These are phyloP conservation scores for Dasypus novemcinctus DNA, from an alignment of 2,113 vertebrate species.

Conservation along the genomic window DNA sequence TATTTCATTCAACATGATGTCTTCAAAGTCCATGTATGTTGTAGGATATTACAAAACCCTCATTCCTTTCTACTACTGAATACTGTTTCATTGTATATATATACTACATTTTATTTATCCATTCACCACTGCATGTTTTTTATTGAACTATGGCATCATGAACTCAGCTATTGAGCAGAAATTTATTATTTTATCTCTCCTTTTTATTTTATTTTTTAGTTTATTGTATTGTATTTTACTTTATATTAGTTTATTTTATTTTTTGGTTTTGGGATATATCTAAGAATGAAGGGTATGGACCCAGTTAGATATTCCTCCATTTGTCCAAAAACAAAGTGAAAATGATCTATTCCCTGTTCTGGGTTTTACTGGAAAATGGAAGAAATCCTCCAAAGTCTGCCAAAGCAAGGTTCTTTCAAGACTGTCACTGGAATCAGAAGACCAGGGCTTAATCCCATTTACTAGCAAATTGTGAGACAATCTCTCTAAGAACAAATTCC, in stretches of 20 bases:
- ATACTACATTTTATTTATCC: no score
- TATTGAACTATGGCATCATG: neutral
- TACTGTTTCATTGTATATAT: no score
- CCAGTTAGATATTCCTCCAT: neutral
- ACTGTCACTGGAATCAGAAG: neutral
- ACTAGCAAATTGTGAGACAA: slow-evolving; percentile 37
- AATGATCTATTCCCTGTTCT: neutral
- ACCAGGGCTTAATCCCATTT: neutral
- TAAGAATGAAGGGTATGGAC: neutral
- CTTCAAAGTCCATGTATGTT: no score
- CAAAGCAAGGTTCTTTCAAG: neutral
- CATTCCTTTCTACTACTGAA: no score
- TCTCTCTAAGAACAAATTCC: slow-evolving; percentile 4
- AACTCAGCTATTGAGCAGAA: neutral
- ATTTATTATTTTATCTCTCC: neutral
- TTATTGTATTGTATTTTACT: no score
- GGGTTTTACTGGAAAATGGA: slow-evolving; percentile 8
- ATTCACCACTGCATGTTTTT: neutral
- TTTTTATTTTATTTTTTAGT: neutral
- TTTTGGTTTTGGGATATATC: neutral
- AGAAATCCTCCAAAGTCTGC: neutral
- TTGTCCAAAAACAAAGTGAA: neutral
- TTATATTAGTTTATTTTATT: no score
- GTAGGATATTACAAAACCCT: no score
- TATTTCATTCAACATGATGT: no score